Conservation (phyloP, 1,140 invertebrate species). For the Danaus melanippus region DNA sequence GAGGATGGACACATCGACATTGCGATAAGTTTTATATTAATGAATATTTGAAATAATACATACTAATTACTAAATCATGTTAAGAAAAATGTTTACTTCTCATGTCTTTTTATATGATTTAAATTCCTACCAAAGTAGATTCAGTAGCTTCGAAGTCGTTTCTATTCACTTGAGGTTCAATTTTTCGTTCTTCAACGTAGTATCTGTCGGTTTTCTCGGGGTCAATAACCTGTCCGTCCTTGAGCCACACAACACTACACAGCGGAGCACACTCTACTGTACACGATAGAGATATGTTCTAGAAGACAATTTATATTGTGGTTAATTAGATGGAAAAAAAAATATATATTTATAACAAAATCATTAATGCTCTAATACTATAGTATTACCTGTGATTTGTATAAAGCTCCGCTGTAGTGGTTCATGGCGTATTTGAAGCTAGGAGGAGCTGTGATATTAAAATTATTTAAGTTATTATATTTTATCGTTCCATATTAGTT, state of each 20-base stretch:
- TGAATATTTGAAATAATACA: not conserved
- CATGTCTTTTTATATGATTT: not conserved
- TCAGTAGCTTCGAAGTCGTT: constrained; percentile 91
- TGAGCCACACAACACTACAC: constrained; percentile 88
- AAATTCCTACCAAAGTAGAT: constrained; percentile 80
- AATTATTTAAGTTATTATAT: constrained; percentile 6
- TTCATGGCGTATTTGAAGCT: constrained; percentile 87
- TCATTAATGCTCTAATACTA: not conserved
- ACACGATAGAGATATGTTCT: constrained; percentile 85
- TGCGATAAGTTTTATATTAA: not conserved
- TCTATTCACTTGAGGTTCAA: constrained; percentile 76
- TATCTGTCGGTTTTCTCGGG: constrained; percentile 77
- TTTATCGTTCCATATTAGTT: too few species aligned
- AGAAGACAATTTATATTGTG: constrained; percentile 21
- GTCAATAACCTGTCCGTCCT: constrained; percentile 79
- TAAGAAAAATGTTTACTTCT: too few species aligned
- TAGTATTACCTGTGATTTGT: constrained; percentile 73
- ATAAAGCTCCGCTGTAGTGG: constrained; percentile 85
- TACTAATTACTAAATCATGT: too few species aligned
- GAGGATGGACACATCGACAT: too few species aligned
- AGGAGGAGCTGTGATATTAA: constrained; percentile 80
- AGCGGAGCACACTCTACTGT: constrained; percentile 90
- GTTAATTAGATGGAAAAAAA: not conserved
- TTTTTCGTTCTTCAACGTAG: constrained; percentile 75
- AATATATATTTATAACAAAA: not conserved